Percentiles rank a stretch among this genome's conserved stretches.
Evolutionary conservation across 2,113 vertebrate species (phyloP).

Genomic region (Anseranas semipalmata): DNA sequence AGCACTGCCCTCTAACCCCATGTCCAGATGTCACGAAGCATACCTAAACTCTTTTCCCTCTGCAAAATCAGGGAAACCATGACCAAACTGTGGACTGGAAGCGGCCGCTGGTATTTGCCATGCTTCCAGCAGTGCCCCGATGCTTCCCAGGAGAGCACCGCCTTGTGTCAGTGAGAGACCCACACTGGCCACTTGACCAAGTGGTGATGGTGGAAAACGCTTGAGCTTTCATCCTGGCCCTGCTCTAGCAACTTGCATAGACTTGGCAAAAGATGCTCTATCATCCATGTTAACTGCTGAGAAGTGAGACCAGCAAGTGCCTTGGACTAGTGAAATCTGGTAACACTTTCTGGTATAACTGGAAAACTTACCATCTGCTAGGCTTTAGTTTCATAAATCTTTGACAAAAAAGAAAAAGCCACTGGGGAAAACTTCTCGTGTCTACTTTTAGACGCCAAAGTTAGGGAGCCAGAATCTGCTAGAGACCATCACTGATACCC

Average conservation of each 20-base stretch:
- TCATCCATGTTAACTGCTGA: background rate
- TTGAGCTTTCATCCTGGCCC: background rate
- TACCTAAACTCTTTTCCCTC: background rate
- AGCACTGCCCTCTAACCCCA: background rate
- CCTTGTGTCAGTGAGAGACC: too few relatives aligned
- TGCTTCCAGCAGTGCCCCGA: background rate
- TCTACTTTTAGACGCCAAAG: background rate
- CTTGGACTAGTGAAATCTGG: background rate
- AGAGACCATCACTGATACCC: background rate
- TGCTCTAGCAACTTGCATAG: background rate
- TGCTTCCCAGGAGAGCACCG: background rate
- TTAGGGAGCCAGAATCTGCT: background rate
- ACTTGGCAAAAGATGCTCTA: background rate
- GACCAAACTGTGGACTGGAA: background rate
- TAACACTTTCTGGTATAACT: background rate
- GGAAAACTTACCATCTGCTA: background rate
- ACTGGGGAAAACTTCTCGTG: background rate
- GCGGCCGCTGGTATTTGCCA: background rate
- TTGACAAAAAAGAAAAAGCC: background rate
- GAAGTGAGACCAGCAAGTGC: background rate
- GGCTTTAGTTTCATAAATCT: background rate
- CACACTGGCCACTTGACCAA: background rate
- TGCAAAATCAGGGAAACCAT: background rate
- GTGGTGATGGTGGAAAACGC: background rate
- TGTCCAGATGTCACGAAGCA: fast-evolving